Conservation (phyloP, 2,113 vertebrate genomes). For the Boleophthalmus pectinirostris region DNA sequence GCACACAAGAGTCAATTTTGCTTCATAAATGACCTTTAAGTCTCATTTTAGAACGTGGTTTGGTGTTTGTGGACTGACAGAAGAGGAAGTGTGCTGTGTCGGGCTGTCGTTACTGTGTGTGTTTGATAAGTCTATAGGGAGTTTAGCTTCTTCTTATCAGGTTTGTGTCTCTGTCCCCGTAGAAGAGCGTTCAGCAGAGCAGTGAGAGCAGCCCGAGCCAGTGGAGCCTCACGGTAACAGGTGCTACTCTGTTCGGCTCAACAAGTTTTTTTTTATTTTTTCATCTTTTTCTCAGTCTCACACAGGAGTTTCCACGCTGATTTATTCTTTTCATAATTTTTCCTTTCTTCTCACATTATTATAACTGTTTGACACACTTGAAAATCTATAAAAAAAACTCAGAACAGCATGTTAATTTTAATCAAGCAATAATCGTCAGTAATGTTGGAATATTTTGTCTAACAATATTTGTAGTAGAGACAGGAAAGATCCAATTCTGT, state of each 20-base stretch:
- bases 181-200: constrained; percentile 13
- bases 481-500: too few relatives aligned
- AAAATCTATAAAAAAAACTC: too few relatives aligned
- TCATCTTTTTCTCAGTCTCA: constrained; percentile 1
- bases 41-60: constrained; percentile 40
- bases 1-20: too few relatives aligned
- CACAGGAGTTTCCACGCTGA: background rate
- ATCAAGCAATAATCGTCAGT: too few relatives aligned
- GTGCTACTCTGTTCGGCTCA: constrained; percentile 34
- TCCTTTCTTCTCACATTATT: background rate
- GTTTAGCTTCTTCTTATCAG: constrained; percentile 59
- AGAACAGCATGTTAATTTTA: too few relatives aligned
- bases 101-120: constrained; percentile 48
- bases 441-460: too few relatives aligned
- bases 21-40: too few relatives aligned
- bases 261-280: background rate
- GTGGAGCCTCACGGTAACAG: constrained; percentile 30
- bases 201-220: constrained; percentile 21
- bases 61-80: constrained; percentile 42
- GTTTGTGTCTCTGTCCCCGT: constrained; percentile 28
- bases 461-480: too few relatives aligned
- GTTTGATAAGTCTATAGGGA: constrained; percentile 62
- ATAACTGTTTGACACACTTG: background rate
- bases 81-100: constrained; percentile 53
- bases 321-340: constrained; percentile 17